phyloP scores from a whole-genome alignment of 2,888 invertebrate species.

The Incurvaria masculella region DNA sequence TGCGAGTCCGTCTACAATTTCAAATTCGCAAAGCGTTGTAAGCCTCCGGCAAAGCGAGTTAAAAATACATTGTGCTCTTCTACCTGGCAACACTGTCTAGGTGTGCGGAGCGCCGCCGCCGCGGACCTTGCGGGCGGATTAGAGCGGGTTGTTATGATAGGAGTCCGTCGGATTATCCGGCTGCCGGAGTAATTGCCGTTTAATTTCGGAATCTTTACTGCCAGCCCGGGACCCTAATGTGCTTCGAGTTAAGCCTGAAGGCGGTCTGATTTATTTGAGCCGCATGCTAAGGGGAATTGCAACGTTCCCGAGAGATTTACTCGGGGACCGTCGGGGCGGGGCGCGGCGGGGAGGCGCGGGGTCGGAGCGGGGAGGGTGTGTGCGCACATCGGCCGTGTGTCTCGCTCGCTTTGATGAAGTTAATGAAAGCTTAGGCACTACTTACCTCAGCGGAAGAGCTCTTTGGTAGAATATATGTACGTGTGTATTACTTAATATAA shows the following conservation, averaged over 20 bases:
- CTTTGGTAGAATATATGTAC: no score
- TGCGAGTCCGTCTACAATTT: no score
- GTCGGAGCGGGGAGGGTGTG: background rate
- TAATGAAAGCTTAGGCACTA: background rate
- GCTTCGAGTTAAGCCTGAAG: constrained; percentile 1
- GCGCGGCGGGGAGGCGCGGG: background rate
- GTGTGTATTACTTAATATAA: no score
- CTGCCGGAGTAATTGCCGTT: constrained; percentile 15
- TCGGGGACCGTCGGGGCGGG: no score
- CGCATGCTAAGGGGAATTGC: background rate
- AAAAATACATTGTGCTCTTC: background rate
- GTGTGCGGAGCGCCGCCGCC: constrained; percentile 3
- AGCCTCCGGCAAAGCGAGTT: background rate
- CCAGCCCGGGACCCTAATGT: background rate
- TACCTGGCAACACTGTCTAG: no score
- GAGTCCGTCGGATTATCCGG: constrained; percentile 11
- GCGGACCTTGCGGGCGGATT: constrained; percentile 1
- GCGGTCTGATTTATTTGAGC: background rate
- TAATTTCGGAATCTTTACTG: constrained; percentile 11
- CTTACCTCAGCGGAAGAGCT: no score
- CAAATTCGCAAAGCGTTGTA: no score
- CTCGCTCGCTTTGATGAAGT: background rate
- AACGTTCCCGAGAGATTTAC: no score
- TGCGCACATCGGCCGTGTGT: background rate
- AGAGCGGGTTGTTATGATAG: constrained; percentile 1